phyloP scores from a whole-genome alignment of 2,797 vertebrate genomes.

The Eleutherodactylus coqui region DNA sequence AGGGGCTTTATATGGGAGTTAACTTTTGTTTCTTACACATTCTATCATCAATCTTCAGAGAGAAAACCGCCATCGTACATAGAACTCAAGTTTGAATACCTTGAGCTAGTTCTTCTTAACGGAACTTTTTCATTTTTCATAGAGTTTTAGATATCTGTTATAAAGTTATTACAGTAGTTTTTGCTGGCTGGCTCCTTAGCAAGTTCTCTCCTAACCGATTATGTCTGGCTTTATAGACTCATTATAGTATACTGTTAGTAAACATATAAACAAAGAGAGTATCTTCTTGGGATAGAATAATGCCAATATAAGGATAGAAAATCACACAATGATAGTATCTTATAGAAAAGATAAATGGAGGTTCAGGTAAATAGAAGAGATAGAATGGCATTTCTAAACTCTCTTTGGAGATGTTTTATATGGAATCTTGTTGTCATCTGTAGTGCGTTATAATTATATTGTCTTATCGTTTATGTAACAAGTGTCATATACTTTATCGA shows the following conservation, averaged over 20 bases:
- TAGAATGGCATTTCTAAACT: background rate
- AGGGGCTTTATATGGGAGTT: background rate
- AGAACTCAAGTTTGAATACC: background rate
- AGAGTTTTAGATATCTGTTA: background rate
- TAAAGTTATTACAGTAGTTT: background rate
- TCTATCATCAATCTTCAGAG: background rate
- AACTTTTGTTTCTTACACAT: background rate
- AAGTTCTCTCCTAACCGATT: conserved; percentile 19
- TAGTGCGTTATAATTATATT: conserved; percentile 11
- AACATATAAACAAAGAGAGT: conserved; percentile 31
- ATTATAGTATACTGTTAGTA: conserved; percentile 43
- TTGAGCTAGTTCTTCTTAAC: background rate
- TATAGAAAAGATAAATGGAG: background rate
- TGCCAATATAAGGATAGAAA: background rate
- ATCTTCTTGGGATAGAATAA: background rate
- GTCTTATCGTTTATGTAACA: background rate
- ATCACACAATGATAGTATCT: background rate
- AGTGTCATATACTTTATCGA: background rate
- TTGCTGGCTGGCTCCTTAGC: background rate
- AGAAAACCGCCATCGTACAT: no score
- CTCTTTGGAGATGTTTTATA: background rate
- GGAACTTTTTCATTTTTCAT: conserved; percentile 8
- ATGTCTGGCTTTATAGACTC: conserved; percentile 22
- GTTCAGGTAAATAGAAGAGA: background rate
- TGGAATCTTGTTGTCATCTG: background rate